Evolutionary conservation across 2,113 vertebrate genomes (phyloP), one percentile per base, ranked within the genome.

Genomic region (Pachyramphus minor): DNA sequence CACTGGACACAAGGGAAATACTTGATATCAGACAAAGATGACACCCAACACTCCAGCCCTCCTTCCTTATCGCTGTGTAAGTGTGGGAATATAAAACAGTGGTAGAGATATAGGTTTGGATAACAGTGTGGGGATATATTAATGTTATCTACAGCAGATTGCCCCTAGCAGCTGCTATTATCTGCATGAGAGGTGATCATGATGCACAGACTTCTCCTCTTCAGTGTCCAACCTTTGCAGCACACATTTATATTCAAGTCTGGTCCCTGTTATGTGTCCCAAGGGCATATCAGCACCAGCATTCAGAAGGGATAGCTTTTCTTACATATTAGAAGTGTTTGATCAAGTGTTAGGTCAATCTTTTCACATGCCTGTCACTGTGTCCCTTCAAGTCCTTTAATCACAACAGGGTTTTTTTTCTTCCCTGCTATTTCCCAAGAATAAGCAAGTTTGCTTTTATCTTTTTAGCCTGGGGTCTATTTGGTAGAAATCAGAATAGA

Each of bases 271-370:
- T 84, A 12, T 6, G 5, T 67, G 27, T 80, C 85, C 47, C 62
- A 83, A 63, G 85, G 89, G 71, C 3, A 1, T 66, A 73, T 58
- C 35, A 77, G 67, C 42, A 55, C 23, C 55, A 58, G 16, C 0
- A 0, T 35, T 84, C 59, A 77, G 58, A 77, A 79, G 47, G 30
- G 93, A 41, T 66, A 96, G 10, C 2, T 72, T 64, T 94, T 76
- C 58, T 83, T 87, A 68, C 0, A 0, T 76, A 76, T 56, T 90
- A 80, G 64, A 93, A 95, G 78, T 77, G 52, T 93, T 74, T 84
- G 63, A 95, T 82, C 91, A 72, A 95, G n/a, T 69, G 63, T 69
- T 76, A 77, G 82, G 78, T 80, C 71, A 80, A n/a, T 80, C 66
- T 91, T 78, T 69, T 79, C 63, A 69, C 47, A 77, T 21, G 37